Conservation (phyloP, 2,113 vertebrate genomes). For the Phaethornis superciliosus region DNA sequence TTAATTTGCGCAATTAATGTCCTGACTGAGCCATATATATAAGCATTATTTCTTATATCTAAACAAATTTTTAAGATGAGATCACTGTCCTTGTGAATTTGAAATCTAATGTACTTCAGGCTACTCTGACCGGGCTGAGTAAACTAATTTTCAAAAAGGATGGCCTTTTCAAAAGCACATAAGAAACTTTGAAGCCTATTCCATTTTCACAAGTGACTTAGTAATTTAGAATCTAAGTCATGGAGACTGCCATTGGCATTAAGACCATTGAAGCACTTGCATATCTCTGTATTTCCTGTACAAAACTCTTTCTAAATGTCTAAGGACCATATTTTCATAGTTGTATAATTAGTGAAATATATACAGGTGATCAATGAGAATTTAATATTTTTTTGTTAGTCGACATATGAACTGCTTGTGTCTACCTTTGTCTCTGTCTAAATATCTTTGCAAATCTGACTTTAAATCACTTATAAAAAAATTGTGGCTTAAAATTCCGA, state of each 20-base stretch:
- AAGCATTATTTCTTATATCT: not conserved
- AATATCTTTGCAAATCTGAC: not conserved
- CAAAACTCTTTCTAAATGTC: not conserved
- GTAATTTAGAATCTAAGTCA: not conserved
- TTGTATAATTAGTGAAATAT: not conserved
- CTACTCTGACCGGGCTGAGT: not conserved
- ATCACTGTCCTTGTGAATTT: not conserved
- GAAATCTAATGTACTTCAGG: not conserved
- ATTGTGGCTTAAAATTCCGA: not conserved
- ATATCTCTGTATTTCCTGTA: not conserved
- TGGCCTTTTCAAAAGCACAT: conserved; percentile 12
- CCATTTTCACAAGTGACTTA: not conserved
- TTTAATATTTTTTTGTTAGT: not conserved
- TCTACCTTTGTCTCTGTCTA: not conserved
- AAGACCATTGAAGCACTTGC: not conserved
- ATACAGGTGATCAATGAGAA: not conserved
- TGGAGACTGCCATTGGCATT: not conserved
- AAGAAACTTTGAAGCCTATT: not conserved
- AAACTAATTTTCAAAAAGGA: not conserved
- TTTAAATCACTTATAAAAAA: not conserved
- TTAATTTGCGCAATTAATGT: not conserved
- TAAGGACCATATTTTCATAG: not conserved
- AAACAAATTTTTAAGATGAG: not conserved
- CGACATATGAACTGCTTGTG: not conserved
- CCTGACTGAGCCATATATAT: not conserved